A percentile compares a stretch with the other conserved stretches of the same genome.
phyloP scores from a whole-genome alignment of 1,140 invertebrate genomes.

The Danaus plexippus region DNA sequence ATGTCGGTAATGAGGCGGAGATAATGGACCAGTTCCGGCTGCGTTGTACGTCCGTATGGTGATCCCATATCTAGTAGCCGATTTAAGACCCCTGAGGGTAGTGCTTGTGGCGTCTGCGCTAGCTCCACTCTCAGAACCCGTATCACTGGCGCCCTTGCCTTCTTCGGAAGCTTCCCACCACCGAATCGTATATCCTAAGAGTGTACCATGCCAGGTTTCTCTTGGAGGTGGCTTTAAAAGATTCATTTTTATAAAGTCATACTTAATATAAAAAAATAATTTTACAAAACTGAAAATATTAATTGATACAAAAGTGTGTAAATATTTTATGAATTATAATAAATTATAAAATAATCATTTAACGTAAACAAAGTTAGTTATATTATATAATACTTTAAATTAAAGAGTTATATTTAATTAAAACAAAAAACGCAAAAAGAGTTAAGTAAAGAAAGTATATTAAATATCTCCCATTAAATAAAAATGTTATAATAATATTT shows the following conservation, averaged over 20 bases:
- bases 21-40: constrained; percentile 86
- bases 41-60: constrained; percentile 90
- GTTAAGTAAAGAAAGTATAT: too few relatives aligned
- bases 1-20: constrained; percentile 80
- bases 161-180: constrained; percentile 73
- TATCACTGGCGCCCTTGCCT: constrained; percentile 35
- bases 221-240: constrained; percentile 74
- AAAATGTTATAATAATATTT: too few relatives aligned
- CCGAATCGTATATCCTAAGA: constrained; percentile 85
- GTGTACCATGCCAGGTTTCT: constrained; percentile 84
- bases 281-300: too few relatives aligned
- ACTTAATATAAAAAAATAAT: too few relatives aligned
- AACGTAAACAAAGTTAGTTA: too few relatives aligned
- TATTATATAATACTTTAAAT: too few relatives aligned
- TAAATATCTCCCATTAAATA: not conserved
- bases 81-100: constrained; percentile 79
- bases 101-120: constrained; percentile 74
- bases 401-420: too few relatives aligned
- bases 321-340: too few relatives aligned
- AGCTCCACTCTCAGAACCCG: constrained; percentile 71
- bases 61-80: constrained; percentile 88
- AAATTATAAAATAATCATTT: constrained; percentile 1
- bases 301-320: too few relatives aligned
- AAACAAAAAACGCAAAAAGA: too few relatives aligned
- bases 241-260: too few relatives aligned